Conservation (phyloP, 1,140 invertebrate species). For the Pseudoatta argentina region DNA sequence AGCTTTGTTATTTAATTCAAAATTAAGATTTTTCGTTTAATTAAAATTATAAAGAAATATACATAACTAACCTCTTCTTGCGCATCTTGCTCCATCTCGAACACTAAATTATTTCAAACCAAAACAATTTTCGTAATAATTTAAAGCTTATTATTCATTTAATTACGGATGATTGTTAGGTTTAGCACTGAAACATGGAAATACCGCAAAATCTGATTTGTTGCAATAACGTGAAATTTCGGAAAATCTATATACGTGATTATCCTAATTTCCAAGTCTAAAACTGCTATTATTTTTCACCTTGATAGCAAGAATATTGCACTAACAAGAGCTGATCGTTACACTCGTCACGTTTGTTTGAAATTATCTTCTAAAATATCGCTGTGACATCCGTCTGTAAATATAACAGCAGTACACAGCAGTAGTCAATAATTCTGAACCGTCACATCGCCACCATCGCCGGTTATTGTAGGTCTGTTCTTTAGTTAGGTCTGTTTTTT, state of each 20-base stretch:
- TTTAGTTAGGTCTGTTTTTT: too few species aligned
- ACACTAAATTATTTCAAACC: background rate
- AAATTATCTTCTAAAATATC: too few species aligned
- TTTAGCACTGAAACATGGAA: constrained; percentile 1
- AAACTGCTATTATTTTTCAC: background rate
- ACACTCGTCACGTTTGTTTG: background rate
- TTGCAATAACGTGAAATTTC: background rate
- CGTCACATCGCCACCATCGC: too few species aligned
- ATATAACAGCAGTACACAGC: too few species aligned
- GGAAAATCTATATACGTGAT: background rate
- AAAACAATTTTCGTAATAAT: background rate
- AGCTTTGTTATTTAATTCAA: too few species aligned
- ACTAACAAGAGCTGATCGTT: background rate
- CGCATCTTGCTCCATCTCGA: constrained; percentile 76
- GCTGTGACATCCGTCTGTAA: too few species aligned
- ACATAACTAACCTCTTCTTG: constrained; percentile 78
- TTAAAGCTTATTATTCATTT: background rate
- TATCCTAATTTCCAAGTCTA: background rate
- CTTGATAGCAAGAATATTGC: background rate
- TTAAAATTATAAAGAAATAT: background rate
- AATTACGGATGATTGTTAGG: background rate
- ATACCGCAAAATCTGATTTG: background rate
- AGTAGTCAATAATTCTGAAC: too few species aligned
- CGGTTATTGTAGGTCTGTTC: too few species aligned
- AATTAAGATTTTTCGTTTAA: background rate